Conservation (phyloP, 2,797 vertebrate species). For the Squalus acanthias region DNA sequence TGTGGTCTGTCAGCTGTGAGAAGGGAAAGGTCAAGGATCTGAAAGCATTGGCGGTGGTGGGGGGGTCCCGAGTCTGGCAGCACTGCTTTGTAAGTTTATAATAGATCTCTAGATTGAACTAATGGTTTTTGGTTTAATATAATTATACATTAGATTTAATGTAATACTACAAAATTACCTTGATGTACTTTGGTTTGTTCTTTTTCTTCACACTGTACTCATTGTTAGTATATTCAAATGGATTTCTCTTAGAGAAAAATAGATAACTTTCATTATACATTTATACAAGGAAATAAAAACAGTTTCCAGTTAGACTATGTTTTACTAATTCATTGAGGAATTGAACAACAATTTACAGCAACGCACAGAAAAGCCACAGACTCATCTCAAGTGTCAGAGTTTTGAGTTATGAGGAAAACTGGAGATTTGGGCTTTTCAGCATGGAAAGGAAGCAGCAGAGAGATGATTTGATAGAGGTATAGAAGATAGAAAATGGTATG, state of each 20-base stretch:
- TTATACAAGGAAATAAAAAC: slow-evolving; percentile 36
- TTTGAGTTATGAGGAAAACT: neutral
- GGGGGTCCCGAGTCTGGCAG: neutral
- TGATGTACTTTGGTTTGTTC: slow-evolving; percentile 62
- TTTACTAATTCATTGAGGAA: neutral
- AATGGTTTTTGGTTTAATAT: neutral
- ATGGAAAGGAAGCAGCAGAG: neutral
- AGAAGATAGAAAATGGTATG: neutral
- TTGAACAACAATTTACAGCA: neutral
- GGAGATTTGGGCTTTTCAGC: neutral
- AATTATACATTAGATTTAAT: slow-evolving; percentile 10
- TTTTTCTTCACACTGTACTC: slow-evolving; percentile 67
- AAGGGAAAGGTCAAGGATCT: neutral
- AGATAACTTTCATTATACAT: slow-evolving; percentile 40
- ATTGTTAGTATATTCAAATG: slow-evolving; percentile 69
- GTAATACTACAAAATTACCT: slow-evolving; percentile 58
- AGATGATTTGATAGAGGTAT: neutral
- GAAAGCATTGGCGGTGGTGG: neutral
- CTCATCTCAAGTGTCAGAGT: neutral
- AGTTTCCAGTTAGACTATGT: neutral
- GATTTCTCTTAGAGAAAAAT: slow-evolving; percentile 67
- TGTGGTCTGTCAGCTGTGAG: neutral
- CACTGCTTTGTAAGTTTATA: neutral
- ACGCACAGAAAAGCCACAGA: neutral
- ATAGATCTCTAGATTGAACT: neutral